Evolutionary conservation across 53 echinoderm and acorn worm genomes (phyloP), one percentile per base, ranked within the genome.

Genomic region (Holothuria leucospilota): DNA sequence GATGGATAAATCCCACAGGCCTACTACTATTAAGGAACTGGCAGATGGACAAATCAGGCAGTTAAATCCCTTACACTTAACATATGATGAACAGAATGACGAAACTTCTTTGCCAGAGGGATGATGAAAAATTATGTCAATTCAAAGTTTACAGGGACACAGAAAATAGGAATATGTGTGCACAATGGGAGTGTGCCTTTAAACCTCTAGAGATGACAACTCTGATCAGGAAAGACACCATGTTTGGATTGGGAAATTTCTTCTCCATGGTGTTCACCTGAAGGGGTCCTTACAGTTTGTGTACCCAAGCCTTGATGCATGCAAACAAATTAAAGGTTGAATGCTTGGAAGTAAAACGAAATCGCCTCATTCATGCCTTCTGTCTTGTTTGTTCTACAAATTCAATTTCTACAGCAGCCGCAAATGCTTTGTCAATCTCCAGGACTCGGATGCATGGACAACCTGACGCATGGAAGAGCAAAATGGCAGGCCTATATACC

Each of bases 281-380:
- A 75, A 49, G 75, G 49, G 75, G 23, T 27, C 56, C 51, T 26
- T 27, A 49, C 13, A 49, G 75, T 51, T 18, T 75, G 75, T 75
- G 75, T 75, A 75, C 51, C 39, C n/a, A 49, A 75, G 49, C 21
- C 40, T 72, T 72, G 16, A 52, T 21, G 14, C 51, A 49, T 25
- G 75, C 75, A 75, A 75, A 75, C 75, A 75, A 75, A 75, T 49
- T 75, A 75, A 56, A 75, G 72, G 15, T 23, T 49, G 72, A 72
- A 21, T 72, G 39, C 38, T 72, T 41, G 42, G 38, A 41, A 72
- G 72, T 39, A n/a, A 72, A 21, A n/a, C 72, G 7, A 72, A 72
- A 46, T 46, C 72, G 42, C n/a, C 40, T 72, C 72, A 72, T 72
- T 72, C 72, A 49, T 46, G 46, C 72, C 21, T 46, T 9, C 40